Base-by-base conservation (phyloP, 2,888 invertebrate genomes). In the Halictus quadricinctus region DNA sequence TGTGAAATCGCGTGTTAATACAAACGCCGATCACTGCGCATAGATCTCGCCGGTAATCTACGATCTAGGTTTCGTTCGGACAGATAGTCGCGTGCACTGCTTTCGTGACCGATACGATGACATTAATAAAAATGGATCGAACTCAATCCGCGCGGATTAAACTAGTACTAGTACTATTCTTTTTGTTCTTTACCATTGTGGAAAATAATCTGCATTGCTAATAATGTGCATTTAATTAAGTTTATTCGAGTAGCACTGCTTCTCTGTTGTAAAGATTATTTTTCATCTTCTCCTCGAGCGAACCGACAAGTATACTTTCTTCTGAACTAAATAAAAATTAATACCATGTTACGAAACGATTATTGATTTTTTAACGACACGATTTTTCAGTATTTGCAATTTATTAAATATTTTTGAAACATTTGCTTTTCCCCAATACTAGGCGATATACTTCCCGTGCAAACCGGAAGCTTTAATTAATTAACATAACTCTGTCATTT, bases 1-100 rank as follows among this genome's bases (percentile, higher is more conserved):
- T 60, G 60, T 60, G 60, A 60, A 29, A 60, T 60, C 60, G 60
- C 60, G 60, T 60, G 60, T 60, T 60, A 60, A 60, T 60, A 60
- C 60, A 60, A 15, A 13, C 60, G 60, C 60, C 60, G 60, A 60
- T 60, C 60, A 60, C 60, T 13, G 60, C 60, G 25, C 60, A 60
- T 60, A 60, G 60, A 60, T 60, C 60, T 60, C 60, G 25, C 60
- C 60, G 25, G 25, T 60, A 60, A 60, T 60, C 60, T 60, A 15
- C 60, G 60, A 60, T 60, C 60, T 60, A 29, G 60, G 6, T 60
- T 60, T 60, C 60, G 2, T 60, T 60, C 60, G 60, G 60, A 60
- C 60, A 60, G 60, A 60, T 60, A 60, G 25, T 60, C 60, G 60
- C 60, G 60, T 60, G 25, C 60, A 25, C 25, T 15, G 60, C 66